Evolutionary conservation across 2,797 vertebrate species (phyloP).

Genomic region (Lepidocolaptes lacrymiger): DNA sequence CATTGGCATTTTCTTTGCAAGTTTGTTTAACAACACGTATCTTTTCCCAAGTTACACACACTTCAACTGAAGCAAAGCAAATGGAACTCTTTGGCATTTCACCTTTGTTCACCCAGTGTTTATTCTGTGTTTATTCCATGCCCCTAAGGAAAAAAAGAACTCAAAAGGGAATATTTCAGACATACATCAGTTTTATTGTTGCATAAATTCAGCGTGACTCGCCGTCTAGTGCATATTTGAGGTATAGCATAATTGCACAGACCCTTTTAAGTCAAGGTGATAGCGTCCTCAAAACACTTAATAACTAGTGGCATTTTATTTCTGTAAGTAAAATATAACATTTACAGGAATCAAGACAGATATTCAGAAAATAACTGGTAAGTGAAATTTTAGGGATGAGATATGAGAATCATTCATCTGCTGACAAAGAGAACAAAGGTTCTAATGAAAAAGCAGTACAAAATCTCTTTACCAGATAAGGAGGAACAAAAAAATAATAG

Average conservation of each 20-base stretch:
- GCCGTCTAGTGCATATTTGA: conserved; percentile 42
- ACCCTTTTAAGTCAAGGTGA: neutral
- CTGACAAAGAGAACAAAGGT: neutral
- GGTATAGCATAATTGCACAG: neutral
- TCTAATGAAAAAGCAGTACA: neutral
- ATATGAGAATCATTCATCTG: neutral
- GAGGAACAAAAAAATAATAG: neutral
- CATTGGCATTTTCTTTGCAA: neutral
- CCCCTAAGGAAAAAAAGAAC: neutral
- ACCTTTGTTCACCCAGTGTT: neutral
- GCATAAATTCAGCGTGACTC: neutral
- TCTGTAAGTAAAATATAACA: neutral
- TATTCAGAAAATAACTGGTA: neutral
- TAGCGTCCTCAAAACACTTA: neutral
- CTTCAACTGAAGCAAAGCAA: neutral
- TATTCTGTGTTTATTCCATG: neutral
- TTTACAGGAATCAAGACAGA: neutral
- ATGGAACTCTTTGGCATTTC: neutral
- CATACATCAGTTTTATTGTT: neutral
- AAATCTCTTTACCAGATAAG: neutral
- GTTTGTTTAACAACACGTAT: neutral
- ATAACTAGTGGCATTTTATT: neutral
- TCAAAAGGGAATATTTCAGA: neutral
- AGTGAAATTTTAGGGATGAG: neutral
- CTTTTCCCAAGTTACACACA: neutral